Conservation (phyloP, 2,888 invertebrate genomes). For the Dinocampus coccinellae region DNA sequence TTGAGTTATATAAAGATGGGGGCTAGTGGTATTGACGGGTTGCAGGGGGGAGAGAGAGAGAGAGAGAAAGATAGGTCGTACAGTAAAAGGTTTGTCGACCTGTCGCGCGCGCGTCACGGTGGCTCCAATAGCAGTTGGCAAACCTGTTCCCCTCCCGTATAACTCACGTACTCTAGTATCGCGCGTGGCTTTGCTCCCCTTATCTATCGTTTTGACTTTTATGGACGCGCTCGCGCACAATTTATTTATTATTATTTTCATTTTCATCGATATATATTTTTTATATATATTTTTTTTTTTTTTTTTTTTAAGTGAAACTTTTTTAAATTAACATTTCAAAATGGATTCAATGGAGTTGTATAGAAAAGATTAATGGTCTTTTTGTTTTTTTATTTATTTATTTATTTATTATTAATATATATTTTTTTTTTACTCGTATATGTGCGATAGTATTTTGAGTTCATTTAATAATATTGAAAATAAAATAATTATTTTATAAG, state of each 20-base stretch:
- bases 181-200: constrained; percentile 29
- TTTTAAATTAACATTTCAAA: not conserved
- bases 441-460: too few relatives aligned
- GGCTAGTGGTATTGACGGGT: too few relatives aligned
- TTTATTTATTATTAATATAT: too few relatives aligned
- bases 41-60: not conserved
- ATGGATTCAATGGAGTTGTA: not conserved
- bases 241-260: constrained; percentile 21
- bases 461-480: too few relatives aligned
- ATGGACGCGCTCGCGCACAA: constrained; percentile 13
- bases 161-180: constrained; percentile 16
- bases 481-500: too few relatives aligned
- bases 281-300: not conserved
- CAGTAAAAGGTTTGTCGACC: constrained; percentile 28
- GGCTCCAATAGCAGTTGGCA: constrained; percentile 26
- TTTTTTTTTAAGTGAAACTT: not conserved
- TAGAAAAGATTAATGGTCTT: too few relatives aligned
- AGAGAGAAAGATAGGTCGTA: constrained; percentile 4
- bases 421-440: not conserved
- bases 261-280: not conserved
- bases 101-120: constrained; percentile 16
- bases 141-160: constrained; percentile 35
- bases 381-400: not conserved
- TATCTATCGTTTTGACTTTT: constrained; percentile 37
- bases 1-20: too few relatives aligned